A percentile compares a stretch with the other conserved stretches of the same genome.
Evolutionary conservation across 2,113 vertebrate genomes (phyloP).

Genomic region (Seriola rivoliana): DNA sequence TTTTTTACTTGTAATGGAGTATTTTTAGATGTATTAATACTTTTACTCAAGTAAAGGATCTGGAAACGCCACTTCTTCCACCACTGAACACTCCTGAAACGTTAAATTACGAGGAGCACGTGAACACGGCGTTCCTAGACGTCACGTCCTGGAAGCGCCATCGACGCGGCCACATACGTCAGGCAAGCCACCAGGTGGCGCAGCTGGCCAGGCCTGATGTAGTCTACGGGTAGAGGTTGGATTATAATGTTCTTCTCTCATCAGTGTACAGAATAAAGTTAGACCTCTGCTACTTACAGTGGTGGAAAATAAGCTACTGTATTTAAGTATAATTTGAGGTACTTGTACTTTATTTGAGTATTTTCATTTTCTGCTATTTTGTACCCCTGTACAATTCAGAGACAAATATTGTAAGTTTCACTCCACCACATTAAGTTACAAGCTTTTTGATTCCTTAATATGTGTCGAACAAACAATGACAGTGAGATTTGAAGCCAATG

Average conservation of each 20-base stretch:
- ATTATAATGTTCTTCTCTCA: neutral
- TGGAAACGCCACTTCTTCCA: neutral
- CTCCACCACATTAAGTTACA: no score
- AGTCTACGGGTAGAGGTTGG: no score
- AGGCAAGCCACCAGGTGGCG: conserved; percentile 51
- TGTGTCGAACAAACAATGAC: no score
- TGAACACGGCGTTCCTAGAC: conserved; percentile 42
- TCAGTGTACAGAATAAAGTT: neutral
- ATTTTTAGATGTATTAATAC: neutral
- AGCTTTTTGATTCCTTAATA: no score
- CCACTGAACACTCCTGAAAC: neutral
- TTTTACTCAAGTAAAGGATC: neutral
- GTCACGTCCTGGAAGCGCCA: conserved; percentile 17
- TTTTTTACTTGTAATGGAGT: no score
- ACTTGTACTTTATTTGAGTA: no score
- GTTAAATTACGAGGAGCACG: conserved; percentile 19
- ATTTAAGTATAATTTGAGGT: no score
- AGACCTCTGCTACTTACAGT: neutral
- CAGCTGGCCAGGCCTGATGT: conserved; percentile 13
- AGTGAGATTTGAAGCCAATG: no score
- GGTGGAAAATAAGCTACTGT: no score
- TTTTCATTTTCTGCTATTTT: no score
- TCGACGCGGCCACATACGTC: neutral
- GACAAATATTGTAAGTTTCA: no score
- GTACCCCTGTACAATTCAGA: no score